phyloP scores from a whole-genome alignment of 2,888 invertebrate genomes.

The Tryphoninae sp. region DNA sequence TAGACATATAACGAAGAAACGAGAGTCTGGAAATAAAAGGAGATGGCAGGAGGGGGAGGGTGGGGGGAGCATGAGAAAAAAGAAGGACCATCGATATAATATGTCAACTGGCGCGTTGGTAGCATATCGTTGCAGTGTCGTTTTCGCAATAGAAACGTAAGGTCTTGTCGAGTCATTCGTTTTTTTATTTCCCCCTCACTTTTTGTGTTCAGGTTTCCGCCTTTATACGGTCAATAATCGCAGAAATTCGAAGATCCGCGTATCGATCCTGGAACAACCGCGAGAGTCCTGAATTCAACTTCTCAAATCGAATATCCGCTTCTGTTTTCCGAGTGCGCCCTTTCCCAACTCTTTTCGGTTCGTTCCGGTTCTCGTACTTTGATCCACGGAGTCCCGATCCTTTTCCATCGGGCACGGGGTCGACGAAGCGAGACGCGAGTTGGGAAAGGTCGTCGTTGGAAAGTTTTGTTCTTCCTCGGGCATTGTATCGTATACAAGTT shows the following conservation, averaged over 20 bases:
- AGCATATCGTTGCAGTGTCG: conserved; percentile 4
- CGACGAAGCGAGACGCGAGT: conserved; percentile 19
- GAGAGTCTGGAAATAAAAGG: conserved; percentile 1
- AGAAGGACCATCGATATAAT: conserved; percentile 6
- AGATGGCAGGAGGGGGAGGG: background rate
- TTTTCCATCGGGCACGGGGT: no score
- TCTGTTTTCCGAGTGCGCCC: conserved; percentile 4
- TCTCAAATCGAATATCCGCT: conserved; percentile 45
- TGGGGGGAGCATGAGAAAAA: background rate
- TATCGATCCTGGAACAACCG: background rate
- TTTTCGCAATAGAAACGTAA: conserved; percentile 13
- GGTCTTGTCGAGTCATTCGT: background rate
- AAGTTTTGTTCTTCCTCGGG: background rate
- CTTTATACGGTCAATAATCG: background rate
- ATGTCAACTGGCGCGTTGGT: conserved; percentile 10
- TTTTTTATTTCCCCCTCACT: conserved; percentile 1
- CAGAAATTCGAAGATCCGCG: background rate
- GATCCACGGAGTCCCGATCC: background rate
- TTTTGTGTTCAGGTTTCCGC: background rate
- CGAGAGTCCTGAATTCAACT: background rate
- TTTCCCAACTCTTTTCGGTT: background rate
- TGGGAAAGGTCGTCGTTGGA: conserved; percentile 28
- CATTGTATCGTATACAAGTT: conserved; percentile 1
- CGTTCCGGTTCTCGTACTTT: conserved; percentile 14
- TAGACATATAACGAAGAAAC: conserved; percentile 14